These are phyloP conservation scores for Micropterix aruncella DNA, from an alignment of 2,888 invertebrate species.

Conservation along the genomic window DNA sequence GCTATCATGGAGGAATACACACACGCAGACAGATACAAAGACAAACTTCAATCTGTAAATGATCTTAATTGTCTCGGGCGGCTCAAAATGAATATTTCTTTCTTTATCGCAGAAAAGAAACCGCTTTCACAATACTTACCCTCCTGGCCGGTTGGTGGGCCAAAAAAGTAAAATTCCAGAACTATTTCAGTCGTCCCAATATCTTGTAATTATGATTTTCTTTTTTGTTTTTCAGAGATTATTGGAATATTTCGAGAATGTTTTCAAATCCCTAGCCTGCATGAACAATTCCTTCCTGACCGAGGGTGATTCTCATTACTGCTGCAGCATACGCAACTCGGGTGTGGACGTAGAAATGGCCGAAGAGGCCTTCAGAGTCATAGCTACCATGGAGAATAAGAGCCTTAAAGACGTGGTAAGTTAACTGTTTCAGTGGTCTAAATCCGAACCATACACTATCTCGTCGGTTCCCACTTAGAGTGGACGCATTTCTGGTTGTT, in stretches of 20 bases:
- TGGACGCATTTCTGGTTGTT: slow-evolving; percentile 6
- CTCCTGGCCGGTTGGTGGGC: too few relatives aligned
- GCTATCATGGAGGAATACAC: too few relatives aligned
- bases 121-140: too few relatives aligned
- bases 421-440: slow-evolving; percentile 9
- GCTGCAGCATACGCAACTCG: slow-evolving; percentile 67
- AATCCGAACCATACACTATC: slow-evolving; percentile 6
- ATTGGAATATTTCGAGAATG: slow-evolving; percentile 60
- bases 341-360: slow-evolving; percentile 63
- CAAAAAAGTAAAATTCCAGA: too few relatives aligned
- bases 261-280: slow-evolving; percentile 75
- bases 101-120: too few relatives aligned
- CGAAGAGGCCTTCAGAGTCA: slow-evolving; percentile 50
- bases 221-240: slow-evolving; percentile 49
- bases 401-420: slow-evolving; percentile 57
- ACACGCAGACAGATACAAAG: too few relatives aligned
- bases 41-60: too few relatives aligned
- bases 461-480: slow-evolving; percentile 19
- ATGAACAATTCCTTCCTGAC: slow-evolving; percentile 79
- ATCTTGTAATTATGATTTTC: too few relatives aligned
- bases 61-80: too few relatives aligned
- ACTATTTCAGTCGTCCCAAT: too few relatives aligned
- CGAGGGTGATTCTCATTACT: slow-evolving; percentile 52
- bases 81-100: too few relatives aligned
- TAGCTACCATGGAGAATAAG: slow-evolving; percentile 56